Conservation (phyloP, 1,140 invertebrate genomes). For the Trinorchestia longiramus region DNA sequence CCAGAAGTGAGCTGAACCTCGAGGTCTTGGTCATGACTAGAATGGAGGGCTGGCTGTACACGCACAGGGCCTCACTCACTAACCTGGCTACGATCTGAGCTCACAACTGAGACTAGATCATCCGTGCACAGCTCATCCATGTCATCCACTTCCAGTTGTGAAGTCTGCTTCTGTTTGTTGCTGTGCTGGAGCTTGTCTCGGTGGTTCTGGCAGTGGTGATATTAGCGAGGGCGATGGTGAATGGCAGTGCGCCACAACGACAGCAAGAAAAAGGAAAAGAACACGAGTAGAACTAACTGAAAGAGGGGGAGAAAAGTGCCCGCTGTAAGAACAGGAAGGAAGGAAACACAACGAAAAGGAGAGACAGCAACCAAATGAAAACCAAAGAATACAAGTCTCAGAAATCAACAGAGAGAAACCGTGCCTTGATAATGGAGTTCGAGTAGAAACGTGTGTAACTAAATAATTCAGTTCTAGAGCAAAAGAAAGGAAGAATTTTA, state of each 20-base stretch:
- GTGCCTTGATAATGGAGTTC: background rate
- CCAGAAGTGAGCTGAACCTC: background rate
- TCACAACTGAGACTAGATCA: background rate
- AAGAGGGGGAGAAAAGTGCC: background rate
- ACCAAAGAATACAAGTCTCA: background rate
- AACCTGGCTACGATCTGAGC: background rate
- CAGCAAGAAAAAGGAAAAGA: background rate
- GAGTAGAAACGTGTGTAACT: background rate
- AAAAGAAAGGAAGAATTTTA: background rate
- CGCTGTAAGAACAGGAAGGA: background rate
- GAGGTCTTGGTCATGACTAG: background rate
- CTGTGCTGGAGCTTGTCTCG: background rate
- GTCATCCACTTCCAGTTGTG: background rate
- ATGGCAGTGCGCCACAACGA: constrained; percentile 16
- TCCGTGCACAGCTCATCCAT: background rate
- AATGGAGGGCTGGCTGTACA: background rate
- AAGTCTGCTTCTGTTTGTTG: background rate
- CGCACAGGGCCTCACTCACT: background rate
- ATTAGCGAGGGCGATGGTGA: background rate
- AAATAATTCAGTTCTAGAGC: background rate
- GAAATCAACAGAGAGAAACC: background rate
- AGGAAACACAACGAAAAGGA: background rate
- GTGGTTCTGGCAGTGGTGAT: background rate
- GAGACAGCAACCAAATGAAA: background rate
- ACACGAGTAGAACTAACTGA: constrained; percentile 26